Conservation (phyloP, 2,888 invertebrate genomes). For the Chrysina gloriosa region DNA sequence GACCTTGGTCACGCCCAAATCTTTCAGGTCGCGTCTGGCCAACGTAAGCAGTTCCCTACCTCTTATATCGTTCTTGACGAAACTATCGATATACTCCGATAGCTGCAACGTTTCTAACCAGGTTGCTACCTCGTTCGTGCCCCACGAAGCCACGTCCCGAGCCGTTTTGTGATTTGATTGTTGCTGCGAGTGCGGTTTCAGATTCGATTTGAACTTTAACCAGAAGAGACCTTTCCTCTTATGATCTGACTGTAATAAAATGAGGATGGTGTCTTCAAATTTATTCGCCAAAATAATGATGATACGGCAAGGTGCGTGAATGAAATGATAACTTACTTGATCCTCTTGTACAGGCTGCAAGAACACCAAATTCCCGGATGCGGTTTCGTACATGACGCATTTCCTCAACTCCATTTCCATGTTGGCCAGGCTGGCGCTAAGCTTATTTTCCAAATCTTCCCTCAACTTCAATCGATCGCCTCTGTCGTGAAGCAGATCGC, state of each 20-base stretch:
- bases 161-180: conserved; percentile 62
- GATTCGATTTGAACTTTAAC: conserved; percentile 72
- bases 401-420: conserved; percentile 80
- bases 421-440: conserved; percentile 74
- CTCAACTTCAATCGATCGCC: conserved; percentile 73
- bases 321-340: conserved; percentile 59
- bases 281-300: no score
- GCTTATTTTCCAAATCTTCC: conserved; percentile 76
- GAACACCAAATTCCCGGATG: conserved; percentile 70
- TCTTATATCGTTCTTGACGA: conserved; percentile 90
- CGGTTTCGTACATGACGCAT: conserved; percentile 72
- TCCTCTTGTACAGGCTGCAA: conserved; percentile 69
- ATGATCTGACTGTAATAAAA: conserved; percentile 65
- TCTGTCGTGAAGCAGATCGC: conserved; percentile 75
- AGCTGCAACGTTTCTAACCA: conserved; percentile 93
- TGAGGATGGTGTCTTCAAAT: no score
- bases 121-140: conserved; percentile 86
- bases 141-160: conserved; percentile 77
- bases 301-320: neutral
- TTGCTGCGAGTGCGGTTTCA: conserved; percentile 63
- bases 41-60: conserved; percentile 89
- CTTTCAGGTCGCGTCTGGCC: conserved; percentile 87
- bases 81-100: conserved; percentile 91
- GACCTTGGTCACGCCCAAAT: conserved; percentile 93
- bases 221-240: conserved; percentile 75